Base-by-base conservation (phyloP, 2,797 vertebrate species). In the Todus mexicanus region DNA sequence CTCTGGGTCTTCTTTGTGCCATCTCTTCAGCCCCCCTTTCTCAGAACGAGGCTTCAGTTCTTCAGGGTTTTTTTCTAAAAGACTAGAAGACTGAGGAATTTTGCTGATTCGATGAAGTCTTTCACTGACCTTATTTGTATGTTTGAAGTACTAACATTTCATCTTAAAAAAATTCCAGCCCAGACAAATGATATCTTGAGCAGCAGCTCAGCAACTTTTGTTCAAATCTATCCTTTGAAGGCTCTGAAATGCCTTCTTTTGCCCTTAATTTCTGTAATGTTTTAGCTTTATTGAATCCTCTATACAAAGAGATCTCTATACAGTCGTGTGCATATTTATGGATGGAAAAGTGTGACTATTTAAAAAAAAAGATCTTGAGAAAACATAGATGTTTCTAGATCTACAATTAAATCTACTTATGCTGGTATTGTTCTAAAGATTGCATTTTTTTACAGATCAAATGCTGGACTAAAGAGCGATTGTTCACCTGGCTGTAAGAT, bases 91-190 rank as follows among this genome's bases (percentile, higher is more conserved):
- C 23, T 45, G 56, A 80, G 50, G 40, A 72, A 66, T 92, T 91
- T 75, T 93, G 84, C 84, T 94, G 87, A 85, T 77, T 83, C 29
- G 16, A 31, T 84, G 33, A 83, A 93, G 74, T 92, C 61, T 93
- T 95, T 93, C 81, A 80, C 27, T 89, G 78, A 90, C 82, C 50
- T 95, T 91, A 11, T 87, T 69, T 75, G 40, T 91, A 50, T 29
- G 60, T 93, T 90, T 85, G 84, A 94, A 94, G 73, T 60, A 72
- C 38, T 70, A 84, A 66, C 69, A 59, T 87, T 89, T 64, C 4
- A 2, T 75, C 56, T 90, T 50, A 83, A 70, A 87, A n/a, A 83
- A 89, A 63, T 56, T 72, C 42, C 56, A 84, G 2, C 33, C 11
- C 26, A 70, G 66, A 77, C 40, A 87, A 81, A 66, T 89, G 72